phyloP scores from a whole-genome alignment of 2,113 vertebrate species.

The Pelodiscus sinensis region DNA sequence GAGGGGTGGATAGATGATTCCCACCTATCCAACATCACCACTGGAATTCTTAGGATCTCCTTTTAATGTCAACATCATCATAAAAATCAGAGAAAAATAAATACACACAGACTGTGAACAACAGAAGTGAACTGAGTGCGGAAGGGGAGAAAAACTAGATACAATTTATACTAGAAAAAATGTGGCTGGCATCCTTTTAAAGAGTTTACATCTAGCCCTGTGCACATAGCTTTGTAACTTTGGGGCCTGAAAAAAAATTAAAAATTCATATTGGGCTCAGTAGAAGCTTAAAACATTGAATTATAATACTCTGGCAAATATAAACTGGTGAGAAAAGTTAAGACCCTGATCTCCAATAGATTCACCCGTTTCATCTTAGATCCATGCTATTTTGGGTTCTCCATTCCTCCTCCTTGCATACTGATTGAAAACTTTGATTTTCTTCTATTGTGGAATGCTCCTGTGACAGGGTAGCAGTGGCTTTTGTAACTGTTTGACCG shows the following conservation, averaged over 20 bases:
- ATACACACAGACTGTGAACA: neutral
- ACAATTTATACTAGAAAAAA: neutral
- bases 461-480: neutral
- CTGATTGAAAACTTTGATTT: neutral
- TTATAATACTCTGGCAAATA: neutral
- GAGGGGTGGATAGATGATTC: no score
- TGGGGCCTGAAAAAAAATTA: slow-evolving; percentile 3
- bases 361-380: neutral
- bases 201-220: slow-evolving; percentile 15
- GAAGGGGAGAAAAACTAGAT: no score
- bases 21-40: no score
- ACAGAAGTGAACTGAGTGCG: rapidly evolving
- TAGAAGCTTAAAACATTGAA: slow-evolving; percentile 1
- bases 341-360: neutral
- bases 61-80: neutral
- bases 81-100: slow-evolving; percentile 1
- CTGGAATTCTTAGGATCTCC: no score
- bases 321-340: neutral
- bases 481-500: slow-evolving; percentile 8
- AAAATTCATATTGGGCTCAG: neutral
- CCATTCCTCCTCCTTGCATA: neutral
- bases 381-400: neutral
- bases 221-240: neutral
- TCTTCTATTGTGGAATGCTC: neutral
- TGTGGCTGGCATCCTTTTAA: neutral